Conservation (phyloP, 1,140 invertebrate genomes). For the Drosophila carrolli region DNA sequence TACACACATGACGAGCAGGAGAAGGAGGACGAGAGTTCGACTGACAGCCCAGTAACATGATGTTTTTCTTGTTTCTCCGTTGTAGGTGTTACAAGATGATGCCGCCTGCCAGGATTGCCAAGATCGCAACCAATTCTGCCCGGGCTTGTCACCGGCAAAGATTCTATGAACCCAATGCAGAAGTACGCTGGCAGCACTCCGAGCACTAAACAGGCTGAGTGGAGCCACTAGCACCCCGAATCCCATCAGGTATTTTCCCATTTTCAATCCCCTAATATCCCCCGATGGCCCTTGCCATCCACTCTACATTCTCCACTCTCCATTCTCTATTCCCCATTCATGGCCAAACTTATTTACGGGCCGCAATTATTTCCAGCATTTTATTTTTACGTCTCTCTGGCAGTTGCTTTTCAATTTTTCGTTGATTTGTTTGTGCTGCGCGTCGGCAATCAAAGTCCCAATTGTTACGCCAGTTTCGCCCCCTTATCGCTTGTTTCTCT, state of each 20-base stretch:
- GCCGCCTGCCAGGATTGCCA: slow-evolving; percentile 1
- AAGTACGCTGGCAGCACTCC: slow-evolving; percentile 41
- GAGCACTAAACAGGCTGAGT: slow-evolving; percentile 28
- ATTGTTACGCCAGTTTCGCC: slow-evolving; percentile 51
- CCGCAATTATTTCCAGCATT: slow-evolving; percentile 77
- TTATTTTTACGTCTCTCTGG: slow-evolving; percentile 59
- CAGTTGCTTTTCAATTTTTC: slow-evolving; percentile 61
- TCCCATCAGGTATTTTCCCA: slow-evolving; percentile 11
- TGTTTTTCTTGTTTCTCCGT: neutral
- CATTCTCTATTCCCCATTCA: slow-evolving; percentile 9
- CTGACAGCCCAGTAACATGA: neutral
- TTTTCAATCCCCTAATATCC: no score
- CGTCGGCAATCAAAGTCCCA: slow-evolving; percentile 63
- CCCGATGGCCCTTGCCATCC: no score
- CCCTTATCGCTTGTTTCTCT: neutral
- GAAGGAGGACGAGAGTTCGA: neutral
- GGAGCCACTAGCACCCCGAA: slow-evolving; percentile 1
- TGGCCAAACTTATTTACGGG: slow-evolving; percentile 53
- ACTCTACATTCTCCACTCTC: no score
- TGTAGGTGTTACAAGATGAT: slow-evolving; percentile 12
- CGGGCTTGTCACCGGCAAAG: slow-evolving; percentile 34
- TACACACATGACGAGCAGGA: neutral
- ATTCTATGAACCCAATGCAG: slow-evolving; percentile 44
- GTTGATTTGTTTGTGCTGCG: slow-evolving; percentile 66
- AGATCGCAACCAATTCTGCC: slow-evolving; percentile 33